Conservation (phyloP, 1,140 invertebrate species). For the Neodiprion lecontei region DNA sequence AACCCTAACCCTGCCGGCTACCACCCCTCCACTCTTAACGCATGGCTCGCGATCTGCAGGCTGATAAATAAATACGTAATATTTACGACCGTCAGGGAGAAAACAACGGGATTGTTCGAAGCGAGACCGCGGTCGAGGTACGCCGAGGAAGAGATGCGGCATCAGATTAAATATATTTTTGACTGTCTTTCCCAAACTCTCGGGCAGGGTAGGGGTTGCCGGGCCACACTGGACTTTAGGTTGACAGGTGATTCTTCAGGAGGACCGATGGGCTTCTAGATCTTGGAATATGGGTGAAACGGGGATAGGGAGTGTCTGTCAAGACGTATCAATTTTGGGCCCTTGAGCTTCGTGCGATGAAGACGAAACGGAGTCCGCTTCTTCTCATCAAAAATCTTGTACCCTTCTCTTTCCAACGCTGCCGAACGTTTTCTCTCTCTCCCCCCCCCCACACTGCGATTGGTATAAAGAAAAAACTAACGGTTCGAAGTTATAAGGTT, state of each 20-base stretch:
- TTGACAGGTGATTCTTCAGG: constrained; percentile 31
- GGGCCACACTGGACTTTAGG: background rate
- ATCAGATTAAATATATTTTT: constrained; percentile 34
- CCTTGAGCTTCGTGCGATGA: constrained; percentile 23
- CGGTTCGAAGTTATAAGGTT: too few relatives aligned
- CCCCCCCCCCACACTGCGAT: too few relatives aligned
- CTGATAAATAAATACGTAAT: constrained; percentile 27
- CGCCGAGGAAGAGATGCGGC: constrained; percentile 34
- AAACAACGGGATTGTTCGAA: constrained; percentile 36
- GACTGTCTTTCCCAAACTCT: background rate
- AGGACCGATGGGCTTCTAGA: constrained; percentile 23
- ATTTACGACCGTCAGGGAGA: constrained; percentile 39
- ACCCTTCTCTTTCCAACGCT: background rate
- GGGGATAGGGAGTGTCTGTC: constrained; percentile 24
- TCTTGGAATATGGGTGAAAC: constrained; percentile 25
- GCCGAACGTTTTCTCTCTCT: background rate
- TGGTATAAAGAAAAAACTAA: too few relatives aligned
- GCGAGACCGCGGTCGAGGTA: constrained; percentile 22
- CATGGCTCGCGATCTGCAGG: constrained; percentile 10
- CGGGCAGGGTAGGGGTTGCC: constrained; percentile 18
- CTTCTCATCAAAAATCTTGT: background rate
- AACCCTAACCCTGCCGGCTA: background rate
- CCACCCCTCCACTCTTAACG: background rate
- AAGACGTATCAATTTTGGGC: constrained; percentile 29
- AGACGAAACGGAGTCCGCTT: background rate